These are phyloP conservation scores for Pseudopipra pipra DNA, from an alignment of 2,113 vertebrate species.

Conservation along the genomic window DNA sequence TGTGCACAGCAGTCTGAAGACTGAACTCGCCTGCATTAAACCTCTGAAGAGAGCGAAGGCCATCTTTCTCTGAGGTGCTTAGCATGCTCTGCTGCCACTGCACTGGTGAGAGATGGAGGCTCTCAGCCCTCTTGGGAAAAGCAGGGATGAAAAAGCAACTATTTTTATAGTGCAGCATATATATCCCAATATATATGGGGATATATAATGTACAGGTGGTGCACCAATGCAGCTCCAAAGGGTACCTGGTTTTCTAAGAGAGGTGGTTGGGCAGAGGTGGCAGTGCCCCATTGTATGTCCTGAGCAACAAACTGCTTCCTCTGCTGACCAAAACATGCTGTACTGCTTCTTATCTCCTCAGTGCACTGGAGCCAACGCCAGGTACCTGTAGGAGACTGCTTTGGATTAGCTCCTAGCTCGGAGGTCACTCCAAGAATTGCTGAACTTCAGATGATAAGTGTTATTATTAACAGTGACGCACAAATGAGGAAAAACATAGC, in stretches of 20 bases:
- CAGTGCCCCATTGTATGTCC: fast-evolving
- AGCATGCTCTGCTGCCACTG: not conserved
- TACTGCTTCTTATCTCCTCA: not conserved
- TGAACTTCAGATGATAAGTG: not conserved
- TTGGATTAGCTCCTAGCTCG: not conserved
- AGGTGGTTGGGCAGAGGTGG: not conserved
- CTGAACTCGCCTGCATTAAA: fast-evolving
- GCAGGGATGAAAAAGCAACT: not conserved
- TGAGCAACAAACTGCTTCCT: not conserved
- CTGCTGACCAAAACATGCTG: not conserved
- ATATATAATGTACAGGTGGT: not conserved
- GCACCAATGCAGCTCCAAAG: not conserved
- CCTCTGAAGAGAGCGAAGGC: not conserved
- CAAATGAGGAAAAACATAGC: not conserved
- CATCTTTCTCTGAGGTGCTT: not conserved
- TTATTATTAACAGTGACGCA: not conserved
- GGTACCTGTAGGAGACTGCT: not conserved
- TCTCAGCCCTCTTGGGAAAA: not conserved
- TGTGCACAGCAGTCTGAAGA: not conserved
- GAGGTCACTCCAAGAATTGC: not conserved
- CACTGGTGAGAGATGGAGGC: not conserved
- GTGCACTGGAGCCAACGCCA: not conserved
- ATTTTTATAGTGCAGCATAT: not conserved
- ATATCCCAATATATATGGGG: not conserved
- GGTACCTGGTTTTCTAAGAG: not conserved